Base-by-base conservation (phyloP, 2,888 invertebrate genomes). In the Druceiella hillmani region DNA sequence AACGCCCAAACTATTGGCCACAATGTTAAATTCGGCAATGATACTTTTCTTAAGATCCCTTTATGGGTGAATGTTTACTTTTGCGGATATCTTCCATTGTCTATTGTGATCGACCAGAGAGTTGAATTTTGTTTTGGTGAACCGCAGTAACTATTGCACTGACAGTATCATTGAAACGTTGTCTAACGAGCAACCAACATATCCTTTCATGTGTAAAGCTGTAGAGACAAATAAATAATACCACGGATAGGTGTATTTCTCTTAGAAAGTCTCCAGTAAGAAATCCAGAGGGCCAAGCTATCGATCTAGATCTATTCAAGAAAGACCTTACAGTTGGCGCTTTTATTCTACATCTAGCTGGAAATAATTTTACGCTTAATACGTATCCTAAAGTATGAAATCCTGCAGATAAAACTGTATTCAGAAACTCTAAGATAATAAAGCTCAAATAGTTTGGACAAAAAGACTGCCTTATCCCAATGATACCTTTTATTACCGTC, bases 371-470 rank as follows among this genome's bases (percentile, higher is more conserved):
- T 10, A 27, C 15, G 10, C 27, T 15, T 9, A 27, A 11, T 14
- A 76, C 67, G 52, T 75, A 76, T 30, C 67, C 68, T 17, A 72
- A 65, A 42, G 68, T 67, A 49, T 71, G 76, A 29, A 72, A 65
- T 12, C 74, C 74, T 11, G 73, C 62, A 3, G 67, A 65, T 33
- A 69, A 61, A 4, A 62, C 53, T 3, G 74, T 69, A 44, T 74
- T 75, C 28, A 75, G 50, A 46, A 76, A 69, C 55, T 76, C 75
- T 33, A 75, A 64, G 6, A 58, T 43, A 33, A 71, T 45, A 50
- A 75, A 76, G 59, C 61, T 62, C 46, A 59, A 52, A 50, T 75
- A 75, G 42, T 62, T 62, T 9, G 62, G 59, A 32, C 74, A 60
- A 42, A 75, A 67, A 2, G 74, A 64, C 44, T 70, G 61, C 20